A percentile compares a stretch with the other conserved stretches of the same genome.
phyloP scores from a whole-genome alignment of 2,888 invertebrate genomes.

The Drosophila flavopinicola region DNA sequence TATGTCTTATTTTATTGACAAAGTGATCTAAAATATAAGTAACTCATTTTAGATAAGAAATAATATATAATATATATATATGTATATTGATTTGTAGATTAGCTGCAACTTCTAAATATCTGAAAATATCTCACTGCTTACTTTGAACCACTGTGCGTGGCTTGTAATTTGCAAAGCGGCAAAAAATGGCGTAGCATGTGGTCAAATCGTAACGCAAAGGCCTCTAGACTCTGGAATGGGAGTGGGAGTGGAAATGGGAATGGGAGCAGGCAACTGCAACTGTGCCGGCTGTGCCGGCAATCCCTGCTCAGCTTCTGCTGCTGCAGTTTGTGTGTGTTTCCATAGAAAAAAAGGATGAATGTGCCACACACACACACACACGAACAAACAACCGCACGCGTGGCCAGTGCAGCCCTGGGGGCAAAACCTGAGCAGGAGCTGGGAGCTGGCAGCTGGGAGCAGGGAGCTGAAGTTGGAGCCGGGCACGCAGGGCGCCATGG shows the following conservation, averaged over 20 bases:
- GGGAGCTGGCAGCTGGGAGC: too few relatives aligned
- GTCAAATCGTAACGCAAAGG: constrained; percentile 52
- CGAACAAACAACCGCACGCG: constrained; percentile 40
- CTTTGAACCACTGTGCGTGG: constrained; percentile 28
- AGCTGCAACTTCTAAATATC: too few relatives aligned
- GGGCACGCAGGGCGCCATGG: constrained; percentile 54
- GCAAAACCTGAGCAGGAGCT: constrained; percentile 10
- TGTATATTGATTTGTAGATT: too few relatives aligned
- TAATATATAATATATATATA: too few relatives aligned
- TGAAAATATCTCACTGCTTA: too few relatives aligned
- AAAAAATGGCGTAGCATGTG: constrained; percentile 64
- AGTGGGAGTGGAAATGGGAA: background rate
- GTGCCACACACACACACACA: constrained; percentile 37
- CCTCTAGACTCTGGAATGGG: constrained; percentile 15
- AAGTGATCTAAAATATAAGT: too few relatives aligned
- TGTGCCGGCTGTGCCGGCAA: constrained; percentile 11
- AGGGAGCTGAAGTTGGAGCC: constrained; percentile 1
- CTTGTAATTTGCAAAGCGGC: constrained; percentile 60
- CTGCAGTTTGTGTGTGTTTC: constrained; percentile 24
- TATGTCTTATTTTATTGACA: too few relatives aligned
- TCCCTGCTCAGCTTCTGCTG: constrained; percentile 9
- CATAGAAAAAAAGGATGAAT: constrained; percentile 69
- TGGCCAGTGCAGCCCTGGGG: constrained; percentile 37
- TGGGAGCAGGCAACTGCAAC: background rate
- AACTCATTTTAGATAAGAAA: too few relatives aligned